Base-by-base conservation (phyloP, 2,113 vertebrate species). In the Coptodon bakossiorum region DNA sequence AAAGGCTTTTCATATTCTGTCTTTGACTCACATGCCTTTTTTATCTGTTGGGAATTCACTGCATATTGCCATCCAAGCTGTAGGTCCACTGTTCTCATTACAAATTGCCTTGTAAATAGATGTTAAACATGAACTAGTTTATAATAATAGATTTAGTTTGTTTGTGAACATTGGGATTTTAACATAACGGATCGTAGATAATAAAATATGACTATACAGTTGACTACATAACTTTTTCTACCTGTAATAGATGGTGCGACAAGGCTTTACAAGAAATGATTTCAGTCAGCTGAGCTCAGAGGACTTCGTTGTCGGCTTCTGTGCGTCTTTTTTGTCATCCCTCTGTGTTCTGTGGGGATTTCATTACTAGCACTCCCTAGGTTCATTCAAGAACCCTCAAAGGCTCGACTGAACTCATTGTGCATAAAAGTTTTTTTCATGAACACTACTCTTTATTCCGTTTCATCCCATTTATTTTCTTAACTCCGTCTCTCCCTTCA, bases 321-420 rank as follows among this genome's bases (percentile, higher is more conserved):
- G 5, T 83, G 63, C 81, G 24, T 90, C 86, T 76, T 36, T 88
- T 90, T 84, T 83, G 84, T 91, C 79, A n/a, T 34, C 79, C 79
- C 80, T 68, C 66, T 80, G 38, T 82, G 90, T 88, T 90, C 87
- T 85, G 34, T 54, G 27, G 90, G 87, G 91, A 91, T 92, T 89
- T 94, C 87, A 95, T 90, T 89, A 92, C 81, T 16, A 80, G 86
- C 38, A 82, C 19, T 13, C 56, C 81, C 17, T 38, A 19, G 17
- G 34, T 90, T 90, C 61, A 89, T 84, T 45, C n/a, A 7, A 53
- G 19, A 78, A 54, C 87, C 53, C 68, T 89, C 88, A 90, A 92
- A 92, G 79, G 83, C 80, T 86, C 66, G 54, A 80, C 68, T 90
- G 81, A 91, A 86, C 61, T 89, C 87, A 90, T 73, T 91, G 85